Evolutionary conservation across 2,113 vertebrate species (phyloP).

Genomic region (Eidolon helvum): DNA sequence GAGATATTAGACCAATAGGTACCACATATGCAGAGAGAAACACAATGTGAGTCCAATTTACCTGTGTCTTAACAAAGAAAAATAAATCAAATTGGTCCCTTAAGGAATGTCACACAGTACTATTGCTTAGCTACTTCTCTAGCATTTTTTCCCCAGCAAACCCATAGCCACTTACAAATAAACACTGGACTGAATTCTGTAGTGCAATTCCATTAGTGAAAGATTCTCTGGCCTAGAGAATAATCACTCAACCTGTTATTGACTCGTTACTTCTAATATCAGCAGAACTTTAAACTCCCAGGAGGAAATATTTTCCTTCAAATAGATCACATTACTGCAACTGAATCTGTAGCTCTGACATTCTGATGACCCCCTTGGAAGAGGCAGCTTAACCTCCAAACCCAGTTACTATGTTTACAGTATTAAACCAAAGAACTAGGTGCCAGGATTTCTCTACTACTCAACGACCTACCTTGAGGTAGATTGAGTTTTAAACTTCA

Average conservation of each 20-base stretch:
- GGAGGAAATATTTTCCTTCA: background rate
- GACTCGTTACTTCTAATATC: background rate
- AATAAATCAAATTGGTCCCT: slow-evolving; percentile 13
- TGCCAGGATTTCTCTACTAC: background rate
- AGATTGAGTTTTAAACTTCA: background rate
- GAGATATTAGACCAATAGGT: background rate
- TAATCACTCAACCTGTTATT: background rate
- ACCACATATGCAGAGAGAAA: background rate
- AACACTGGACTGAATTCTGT: background rate
- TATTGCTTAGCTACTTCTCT: slow-evolving; percentile 35
- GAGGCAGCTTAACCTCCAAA: background rate
- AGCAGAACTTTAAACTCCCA: background rate
- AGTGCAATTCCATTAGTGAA: background rate
- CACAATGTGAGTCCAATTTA: background rate
- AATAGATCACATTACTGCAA: background rate
- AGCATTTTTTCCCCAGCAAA: slow-evolving; percentile 38
- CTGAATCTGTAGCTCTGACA: slow-evolving; percentile 15
- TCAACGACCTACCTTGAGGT: background rate
- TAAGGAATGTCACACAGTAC: background rate
- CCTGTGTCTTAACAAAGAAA: slow-evolving; percentile 34
- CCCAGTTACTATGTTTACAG: background rate
- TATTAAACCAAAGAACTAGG: background rate
- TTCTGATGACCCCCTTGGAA: background rate
- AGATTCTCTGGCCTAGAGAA: background rate
- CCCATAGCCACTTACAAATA: background rate